Conservation (phyloP, 2,797 vertebrate genomes). For the Phrynocephalus forsythii region DNA sequence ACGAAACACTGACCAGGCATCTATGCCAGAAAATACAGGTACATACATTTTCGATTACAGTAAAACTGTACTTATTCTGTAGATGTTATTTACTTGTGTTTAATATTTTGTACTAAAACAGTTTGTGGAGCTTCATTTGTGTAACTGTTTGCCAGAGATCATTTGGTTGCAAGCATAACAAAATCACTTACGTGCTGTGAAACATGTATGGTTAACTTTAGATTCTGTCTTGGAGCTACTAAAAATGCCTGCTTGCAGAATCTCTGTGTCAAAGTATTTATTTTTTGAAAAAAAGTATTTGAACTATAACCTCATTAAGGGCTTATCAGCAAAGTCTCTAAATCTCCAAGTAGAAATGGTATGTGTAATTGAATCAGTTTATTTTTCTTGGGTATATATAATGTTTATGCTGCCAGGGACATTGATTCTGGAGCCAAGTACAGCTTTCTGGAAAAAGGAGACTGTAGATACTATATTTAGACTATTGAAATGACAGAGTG, state of each 20-base stretch:
- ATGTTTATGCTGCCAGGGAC: slow-evolving; percentile 58
- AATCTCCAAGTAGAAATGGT: slow-evolving; percentile 37
- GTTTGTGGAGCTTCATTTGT: slow-evolving; percentile 15
- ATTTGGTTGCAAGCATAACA: not conserved
- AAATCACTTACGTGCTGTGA: not conserved
- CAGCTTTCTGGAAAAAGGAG: slow-evolving; percentile 40
- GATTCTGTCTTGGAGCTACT: not conserved
- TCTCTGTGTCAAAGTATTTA: slow-evolving; percentile 31
- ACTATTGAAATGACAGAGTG: slow-evolving; percentile 29
- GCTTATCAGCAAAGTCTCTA: slow-evolving; percentile 47
- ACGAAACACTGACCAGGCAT: slow-evolving; percentile 96
- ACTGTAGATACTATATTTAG: slow-evolving; percentile 35
- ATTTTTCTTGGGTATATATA: slow-evolving; percentile 59
- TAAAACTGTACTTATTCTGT: not conserved
- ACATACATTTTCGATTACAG: not conserved
- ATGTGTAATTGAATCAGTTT: slow-evolving; percentile 39
- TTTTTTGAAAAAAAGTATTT: slow-evolving; percentile 37
- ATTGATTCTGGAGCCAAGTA: slow-evolving; percentile 61
- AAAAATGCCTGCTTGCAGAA: slow-evolving; percentile 14
- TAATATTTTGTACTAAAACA: not conserved
- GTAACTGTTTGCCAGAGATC: not conserved
- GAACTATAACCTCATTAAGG: slow-evolving; percentile 53
- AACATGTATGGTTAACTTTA: not conserved
- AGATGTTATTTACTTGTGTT: not conserved
- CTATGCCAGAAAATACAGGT: slow-evolving; percentile 99